A percentile compares a stretch with the other conserved stretches of the same genome.
These are phyloP conservation scores for Tetraneura akinire DNA, from an alignment of 1,140 invertebrate genomes.

Conservation along the genomic window DNA sequence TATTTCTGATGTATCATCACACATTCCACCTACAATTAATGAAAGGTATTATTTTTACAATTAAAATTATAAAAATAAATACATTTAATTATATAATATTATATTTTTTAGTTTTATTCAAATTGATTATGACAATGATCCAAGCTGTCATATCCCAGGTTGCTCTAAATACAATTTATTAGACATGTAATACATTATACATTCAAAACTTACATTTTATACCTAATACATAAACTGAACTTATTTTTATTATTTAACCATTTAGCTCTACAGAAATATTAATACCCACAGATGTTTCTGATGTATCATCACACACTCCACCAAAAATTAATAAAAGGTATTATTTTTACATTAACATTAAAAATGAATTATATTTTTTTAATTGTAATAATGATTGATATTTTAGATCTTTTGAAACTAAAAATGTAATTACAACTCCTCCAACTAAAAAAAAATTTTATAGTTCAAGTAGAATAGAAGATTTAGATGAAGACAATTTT, in stretches of 20 bases:
- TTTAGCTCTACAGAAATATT: not conserved
- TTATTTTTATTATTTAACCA: not conserved
- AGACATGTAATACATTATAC: not conserved
- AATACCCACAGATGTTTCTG: not conserved
- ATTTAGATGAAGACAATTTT: not conserved
- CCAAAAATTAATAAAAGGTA: not conserved
- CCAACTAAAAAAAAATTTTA: not conserved
- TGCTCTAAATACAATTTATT: no score
- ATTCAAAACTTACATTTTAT: not conserved
- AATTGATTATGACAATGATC: not conserved
- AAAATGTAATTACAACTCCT: not conserved
- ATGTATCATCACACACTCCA: no score
- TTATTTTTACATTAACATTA: not conserved
- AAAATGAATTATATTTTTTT: not conserved
- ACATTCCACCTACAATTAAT: no score
- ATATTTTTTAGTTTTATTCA: not conserved
- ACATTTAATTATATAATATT: no score
- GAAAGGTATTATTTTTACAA: no score
- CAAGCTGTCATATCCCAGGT: not conserved
- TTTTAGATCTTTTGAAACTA: not conserved
- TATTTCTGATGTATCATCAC: no score
- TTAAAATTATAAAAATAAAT: no score
- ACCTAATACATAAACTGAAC: not conserved
- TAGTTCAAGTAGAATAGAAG: not conserved
- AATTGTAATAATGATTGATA: not conserved